These are phyloP conservation scores for Chrysaora quinquecirrha DNA, from an alignment of 30 jellyfish, hydroid and myxozoan genomes.

Conservation along the genomic window DNA sequence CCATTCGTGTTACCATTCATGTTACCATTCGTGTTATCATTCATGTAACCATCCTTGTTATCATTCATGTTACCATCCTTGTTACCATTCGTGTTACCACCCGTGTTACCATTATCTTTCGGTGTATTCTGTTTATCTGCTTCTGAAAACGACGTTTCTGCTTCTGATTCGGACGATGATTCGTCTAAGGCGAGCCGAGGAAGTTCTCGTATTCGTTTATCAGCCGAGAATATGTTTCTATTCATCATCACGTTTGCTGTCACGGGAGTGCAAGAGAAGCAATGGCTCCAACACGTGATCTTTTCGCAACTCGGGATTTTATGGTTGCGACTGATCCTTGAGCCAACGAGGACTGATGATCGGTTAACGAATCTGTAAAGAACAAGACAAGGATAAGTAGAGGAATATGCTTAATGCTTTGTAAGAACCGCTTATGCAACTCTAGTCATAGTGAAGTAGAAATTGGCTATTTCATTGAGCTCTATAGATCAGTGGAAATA, in stretches of 20 bases:
- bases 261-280: slow-evolving; percentile 5
- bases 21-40: not conserved
- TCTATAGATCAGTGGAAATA: no score
- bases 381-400: not conserved
- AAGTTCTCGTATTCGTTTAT: slow-evolving; percentile 7
- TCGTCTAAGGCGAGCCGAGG: slow-evolving; percentile 75
- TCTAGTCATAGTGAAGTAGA: no score
- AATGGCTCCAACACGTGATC: not conserved
- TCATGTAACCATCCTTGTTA: not conserved
- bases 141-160: slow-evolving; percentile 56
- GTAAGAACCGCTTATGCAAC: no score
- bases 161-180: slow-evolving; percentile 48
- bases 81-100: not conserved
- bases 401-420: no score
- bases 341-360: not conserved
- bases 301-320: not conserved
- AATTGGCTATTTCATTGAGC: no score
- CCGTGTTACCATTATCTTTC: not conserved
- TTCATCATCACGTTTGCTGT: slow-evolving; percentile 2
- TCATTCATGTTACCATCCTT: not conserved
- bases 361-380: not conserved
- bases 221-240: not conserved
- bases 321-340: not conserved
- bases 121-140: not conserved
- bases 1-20: not conserved